Evolutionary conservation across 2,113 vertebrate species (phyloP).

Genomic region (Brachypodius melanocephalos): DNA sequence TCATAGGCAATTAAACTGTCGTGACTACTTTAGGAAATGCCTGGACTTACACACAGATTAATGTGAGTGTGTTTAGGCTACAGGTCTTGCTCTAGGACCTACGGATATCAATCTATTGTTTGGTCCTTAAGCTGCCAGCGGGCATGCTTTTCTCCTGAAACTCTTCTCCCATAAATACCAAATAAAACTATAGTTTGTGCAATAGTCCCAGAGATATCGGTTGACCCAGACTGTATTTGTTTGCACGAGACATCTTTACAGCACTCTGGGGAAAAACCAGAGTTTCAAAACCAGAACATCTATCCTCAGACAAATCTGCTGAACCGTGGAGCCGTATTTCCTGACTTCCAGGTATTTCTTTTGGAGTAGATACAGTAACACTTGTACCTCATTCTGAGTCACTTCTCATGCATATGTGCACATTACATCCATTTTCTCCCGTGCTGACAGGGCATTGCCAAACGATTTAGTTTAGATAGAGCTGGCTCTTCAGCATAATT

Average conservation of each 20-base stretch:
- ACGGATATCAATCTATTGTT: not conserved
- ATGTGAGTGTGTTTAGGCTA: not conserved
- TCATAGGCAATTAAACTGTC: not conserved
- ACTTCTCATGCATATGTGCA: slow-evolving; percentile 50
- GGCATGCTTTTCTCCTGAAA: slow-evolving; percentile 12
- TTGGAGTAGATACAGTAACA: slow-evolving; percentile 66
- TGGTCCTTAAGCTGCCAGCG: not conserved
- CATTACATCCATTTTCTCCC: slow-evolving; percentile 39
- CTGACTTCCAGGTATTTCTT: slow-evolving; percentile 79
- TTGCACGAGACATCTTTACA: slow-evolving; percentile 71
- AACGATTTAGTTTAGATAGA: slow-evolving; percentile 25
- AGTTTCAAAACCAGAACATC: slow-evolving; percentile 70
- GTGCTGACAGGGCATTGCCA: slow-evolving; percentile 41
- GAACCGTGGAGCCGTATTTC: slow-evolving; percentile 68
- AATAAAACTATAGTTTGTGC: slow-evolving; percentile 54
- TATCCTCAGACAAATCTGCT: slow-evolving; percentile 71
- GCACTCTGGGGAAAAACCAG: slow-evolving; percentile 65
- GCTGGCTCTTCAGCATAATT: slow-evolving; percentile 30
- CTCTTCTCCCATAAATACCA: slow-evolving; percentile 10
- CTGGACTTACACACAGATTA: not conserved
- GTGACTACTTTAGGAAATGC: not conserved
- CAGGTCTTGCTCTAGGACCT: not conserved
- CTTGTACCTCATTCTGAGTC: slow-evolving; percentile 72
- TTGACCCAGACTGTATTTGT: slow-evolving; percentile 72
- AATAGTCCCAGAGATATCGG: slow-evolving; percentile 60